Evolutionary conservation across 2,113 vertebrate species (phyloP).

Genomic region (Aptenodytes patagonicus): DNA sequence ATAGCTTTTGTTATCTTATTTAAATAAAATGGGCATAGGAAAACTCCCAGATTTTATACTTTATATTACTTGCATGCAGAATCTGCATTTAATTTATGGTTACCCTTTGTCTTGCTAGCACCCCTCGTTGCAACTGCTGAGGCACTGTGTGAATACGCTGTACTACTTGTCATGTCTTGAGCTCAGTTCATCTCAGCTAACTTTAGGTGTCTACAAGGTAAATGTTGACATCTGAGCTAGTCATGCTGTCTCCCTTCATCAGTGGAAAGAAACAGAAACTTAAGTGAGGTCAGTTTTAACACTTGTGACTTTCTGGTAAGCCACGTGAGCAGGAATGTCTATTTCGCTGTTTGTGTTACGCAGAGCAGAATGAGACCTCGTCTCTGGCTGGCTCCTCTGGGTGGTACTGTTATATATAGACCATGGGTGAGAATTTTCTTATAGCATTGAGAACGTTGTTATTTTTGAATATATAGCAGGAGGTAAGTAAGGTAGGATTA

Average conservation of each 20-base stretch:
- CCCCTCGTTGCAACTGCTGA: not conserved
- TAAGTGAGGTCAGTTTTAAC: not conserved
- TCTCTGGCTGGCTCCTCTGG: not conserved
- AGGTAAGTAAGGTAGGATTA: slow-evolving; percentile 38
- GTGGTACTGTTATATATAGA: not conserved
- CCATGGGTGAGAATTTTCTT: slow-evolving; percentile 15
- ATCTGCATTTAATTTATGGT: not conserved
- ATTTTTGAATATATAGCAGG: slow-evolving; percentile 30
- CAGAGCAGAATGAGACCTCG: not conserved
- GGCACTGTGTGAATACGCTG: not conserved
- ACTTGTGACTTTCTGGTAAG: not conserved
- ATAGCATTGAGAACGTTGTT: not conserved
- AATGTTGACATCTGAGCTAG: slow-evolving; percentile 32
- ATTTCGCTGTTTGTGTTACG: not conserved
- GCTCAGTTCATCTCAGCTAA: not conserved
- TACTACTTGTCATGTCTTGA: not conserved
- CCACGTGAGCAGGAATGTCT: not conserved
- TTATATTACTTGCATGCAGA: not conserved
- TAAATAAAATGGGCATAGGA: not conserved
- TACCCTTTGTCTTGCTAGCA: not conserved
- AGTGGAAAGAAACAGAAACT: slow-evolving; percentile 11
- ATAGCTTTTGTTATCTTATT: not conserved
- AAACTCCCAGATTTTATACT: not conserved
- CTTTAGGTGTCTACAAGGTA: slow-evolving; percentile 37
- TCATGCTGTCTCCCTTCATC: slow-evolving; percentile 16